A percentile compares a stretch with the other conserved stretches of the same genome.
Evolutionary conservation across 1,140 invertebrate species (phyloP).

Genomic region (Panagrolaimus sp.): DNA sequence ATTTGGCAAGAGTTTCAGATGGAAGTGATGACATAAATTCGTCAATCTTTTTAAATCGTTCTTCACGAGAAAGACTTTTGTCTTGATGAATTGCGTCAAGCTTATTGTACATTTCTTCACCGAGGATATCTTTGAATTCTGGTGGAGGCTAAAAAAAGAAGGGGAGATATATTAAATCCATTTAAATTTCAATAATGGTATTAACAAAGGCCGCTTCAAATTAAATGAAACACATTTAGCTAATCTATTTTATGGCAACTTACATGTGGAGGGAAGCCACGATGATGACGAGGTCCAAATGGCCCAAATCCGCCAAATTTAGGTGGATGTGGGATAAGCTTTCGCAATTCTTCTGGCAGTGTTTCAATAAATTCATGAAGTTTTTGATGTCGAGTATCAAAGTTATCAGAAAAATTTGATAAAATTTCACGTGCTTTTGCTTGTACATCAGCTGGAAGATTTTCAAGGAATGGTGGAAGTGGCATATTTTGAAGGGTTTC

Average conservation of each 20-base stretch:
- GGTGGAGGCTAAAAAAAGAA: conserved; percentile 26
- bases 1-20: conserved; percentile 31
- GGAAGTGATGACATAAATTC: conserved; percentile 26
- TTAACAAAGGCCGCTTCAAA: no score
- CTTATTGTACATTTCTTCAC: conserved; percentile 21
- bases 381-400: not conserved
- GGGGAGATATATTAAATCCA: no score
- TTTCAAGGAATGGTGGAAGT: not conserved
- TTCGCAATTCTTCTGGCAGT: conserved; percentile 13
- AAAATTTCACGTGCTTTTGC: not conserved
- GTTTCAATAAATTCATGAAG: conserved; percentile 14
- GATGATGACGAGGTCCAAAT: not conserved
- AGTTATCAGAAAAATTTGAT: not conserved
- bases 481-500: not conserved
- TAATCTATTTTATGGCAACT: no score
- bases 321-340: not conserved
- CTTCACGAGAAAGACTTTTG: conserved; percentile 18
- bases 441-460: conserved; percentile 10
- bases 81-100: conserved; percentile 25
- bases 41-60: conserved; percentile 35
- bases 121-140: conserved; percentile 34
- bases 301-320: not conserved
- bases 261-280: conserved; percentile 8
- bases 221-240: no score
- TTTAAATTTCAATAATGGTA: no score